A percentile compares a stretch with the other conserved stretches of the same genome.
Conservation (phyloP, 2,797 vertebrate species). For the Allobates femoralis region DNA sequence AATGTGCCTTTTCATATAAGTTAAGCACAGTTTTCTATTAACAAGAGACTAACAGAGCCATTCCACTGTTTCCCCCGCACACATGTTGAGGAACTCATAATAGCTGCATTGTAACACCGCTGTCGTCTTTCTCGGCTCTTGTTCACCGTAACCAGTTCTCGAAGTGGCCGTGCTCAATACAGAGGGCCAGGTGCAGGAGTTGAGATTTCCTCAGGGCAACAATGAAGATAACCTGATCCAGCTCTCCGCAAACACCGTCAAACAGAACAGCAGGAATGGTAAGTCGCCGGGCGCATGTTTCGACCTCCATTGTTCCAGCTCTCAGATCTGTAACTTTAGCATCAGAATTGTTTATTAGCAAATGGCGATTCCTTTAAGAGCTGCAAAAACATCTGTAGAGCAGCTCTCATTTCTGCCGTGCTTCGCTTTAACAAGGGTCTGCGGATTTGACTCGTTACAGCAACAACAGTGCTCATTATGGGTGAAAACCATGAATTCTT, state of each 20-base stretch:
- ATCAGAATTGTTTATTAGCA: conserved; percentile 55
- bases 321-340: conserved; percentile 57
- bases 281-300: conserved; percentile 67
- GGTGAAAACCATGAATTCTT: background rate
- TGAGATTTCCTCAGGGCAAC: conserved; percentile 94
- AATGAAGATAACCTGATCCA: conserved; percentile 93
- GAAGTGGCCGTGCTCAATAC: conserved; percentile 97
- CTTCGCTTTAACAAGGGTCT: conserved; percentile 17
- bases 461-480: background rate
- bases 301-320: conserved; percentile 45
- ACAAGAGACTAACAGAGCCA: conserved; percentile 55
- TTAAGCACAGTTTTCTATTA: conserved; percentile 52
- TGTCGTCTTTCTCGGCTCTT: conserved; percentile 6
- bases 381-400: conserved; percentile 61
- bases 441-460: conserved; percentile 15
- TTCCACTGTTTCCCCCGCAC: conserved; percentile 35
- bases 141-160: conserved; percentile 79
- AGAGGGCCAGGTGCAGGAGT: conserved; percentile 97
- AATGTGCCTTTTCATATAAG: conserved; percentile 55
- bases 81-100: conserved; percentile 54
- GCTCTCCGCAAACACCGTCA: conserved; percentile 95
- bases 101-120: conserved; percentile 52
- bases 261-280: conserved; percentile 98
- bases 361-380: conserved; percentile 62
- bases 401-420: conserved; percentile 49